phyloP scores from a whole-genome alignment of 2,888 invertebrate species.

The Lithophane socia region DNA sequence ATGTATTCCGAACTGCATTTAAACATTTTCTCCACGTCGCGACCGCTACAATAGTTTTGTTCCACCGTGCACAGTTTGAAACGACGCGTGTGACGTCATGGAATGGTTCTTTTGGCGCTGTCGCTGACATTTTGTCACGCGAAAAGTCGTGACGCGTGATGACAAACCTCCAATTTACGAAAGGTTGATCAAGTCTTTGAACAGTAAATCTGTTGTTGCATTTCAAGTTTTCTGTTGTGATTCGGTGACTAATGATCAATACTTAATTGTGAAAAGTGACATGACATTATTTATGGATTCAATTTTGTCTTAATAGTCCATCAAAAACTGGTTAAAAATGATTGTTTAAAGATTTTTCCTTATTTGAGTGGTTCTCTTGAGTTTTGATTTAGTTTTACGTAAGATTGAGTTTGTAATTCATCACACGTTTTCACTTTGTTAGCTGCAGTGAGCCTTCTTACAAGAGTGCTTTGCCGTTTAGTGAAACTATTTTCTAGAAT shows the following conservation, averaged over 20 bases:
- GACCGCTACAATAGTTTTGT: constrained; percentile 29
- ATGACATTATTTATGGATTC: no score
- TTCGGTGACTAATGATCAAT: background rate
- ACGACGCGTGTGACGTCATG: constrained; percentile 54
- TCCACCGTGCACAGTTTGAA: constrained; percentile 38
- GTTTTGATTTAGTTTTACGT: background rate
- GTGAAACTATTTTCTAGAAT: background rate
- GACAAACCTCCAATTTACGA: constrained; percentile 1
- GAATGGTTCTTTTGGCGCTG: constrained; percentile 63
- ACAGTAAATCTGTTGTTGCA: background rate
- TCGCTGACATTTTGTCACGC: constrained; percentile 62
- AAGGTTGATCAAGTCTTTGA: background rate
- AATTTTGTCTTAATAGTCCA: background rate
- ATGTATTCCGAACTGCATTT: constrained; percentile 22
- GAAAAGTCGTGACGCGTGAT: constrained; percentile 37
- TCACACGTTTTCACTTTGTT: background rate
- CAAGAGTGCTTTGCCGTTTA: background rate
- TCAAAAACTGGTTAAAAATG: background rate
- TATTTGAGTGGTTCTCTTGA: background rate
- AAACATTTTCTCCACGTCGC: constrained; percentile 36
- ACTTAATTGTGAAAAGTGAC: no score
- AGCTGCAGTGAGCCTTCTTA: no score
- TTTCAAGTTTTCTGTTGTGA: background rate
- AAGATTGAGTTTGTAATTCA: no score
- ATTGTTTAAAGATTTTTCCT: background rate